Base-by-base conservation (phyloP, 1,140 invertebrate species). In the Ceratosolen fusciceps region DNA sequence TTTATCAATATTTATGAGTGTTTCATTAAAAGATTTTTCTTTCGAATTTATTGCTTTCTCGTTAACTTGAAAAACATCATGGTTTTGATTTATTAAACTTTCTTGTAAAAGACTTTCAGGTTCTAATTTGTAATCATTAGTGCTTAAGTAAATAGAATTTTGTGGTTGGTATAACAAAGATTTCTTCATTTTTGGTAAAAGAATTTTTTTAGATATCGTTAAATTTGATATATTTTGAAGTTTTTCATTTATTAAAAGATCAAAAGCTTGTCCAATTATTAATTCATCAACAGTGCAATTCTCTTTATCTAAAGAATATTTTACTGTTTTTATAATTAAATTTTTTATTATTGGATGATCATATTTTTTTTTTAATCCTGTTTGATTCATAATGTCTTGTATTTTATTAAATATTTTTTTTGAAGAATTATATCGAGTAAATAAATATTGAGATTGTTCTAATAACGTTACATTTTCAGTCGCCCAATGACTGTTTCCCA, bases 241-340 rank as follows among this genome's bases (percentile, higher is more conserved):
- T 39, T 82, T 80, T 0, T 77, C 56, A 2, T 81, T n/a, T 29
- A 88, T 58, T 10, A 86, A 8, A 10, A 81, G 47, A 26, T 85
- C 74, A 12, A 88, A 60, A 12, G 80, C 68, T 31, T 82, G 65
- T 62, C 80, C 68, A 47, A 87, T 85, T 1, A 82, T 72, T 0
- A 82, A 58, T 54, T 88, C 83, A 19, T 84, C 77, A 16, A 85
- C 80, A 10, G 76, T 7, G 3, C 71, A 74, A 65, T 24, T 3
- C 80, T 74, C 73, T 68, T 80, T 73, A 9, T 77, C 29, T 2
- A 88, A 81, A 2, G 43, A 73, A 62, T 83, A 77, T 56, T 83
- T 84, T 0, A 87, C 43, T 26, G 86, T 82, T 58, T 86, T 80
- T 0, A 88, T 80, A 3, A 89, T 86, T 16, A 88, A 83, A 49